Evolutionary conservation across 2,113 vertebrate genomes (phyloP).

Genomic region (Steatornis caripensis): DNA sequence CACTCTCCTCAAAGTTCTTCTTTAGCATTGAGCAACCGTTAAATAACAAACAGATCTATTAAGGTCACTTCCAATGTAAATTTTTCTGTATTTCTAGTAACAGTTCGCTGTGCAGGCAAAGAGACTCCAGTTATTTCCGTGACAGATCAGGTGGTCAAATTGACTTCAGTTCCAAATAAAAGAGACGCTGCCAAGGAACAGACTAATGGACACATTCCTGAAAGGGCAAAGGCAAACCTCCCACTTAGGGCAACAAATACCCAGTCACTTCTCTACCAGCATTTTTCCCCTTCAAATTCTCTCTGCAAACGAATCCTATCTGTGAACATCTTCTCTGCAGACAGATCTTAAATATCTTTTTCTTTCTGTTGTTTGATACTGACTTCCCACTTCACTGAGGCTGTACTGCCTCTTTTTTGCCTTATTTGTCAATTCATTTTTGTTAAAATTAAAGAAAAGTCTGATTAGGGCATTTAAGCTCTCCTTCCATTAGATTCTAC

Average conservation of each 20-base stretch:
- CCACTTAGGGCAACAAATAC: neutral
- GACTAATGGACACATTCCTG: neutral
- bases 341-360: neutral
- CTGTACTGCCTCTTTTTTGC: neutral
- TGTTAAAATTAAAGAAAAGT: neutral
- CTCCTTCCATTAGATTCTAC: neutral
- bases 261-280: accelerated
- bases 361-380: neutral
- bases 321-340: neutral
- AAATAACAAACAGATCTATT: neutral
- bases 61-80: neutral
- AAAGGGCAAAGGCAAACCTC: neutral
- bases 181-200: neutral
- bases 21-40: neutral
- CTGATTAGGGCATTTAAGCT: neutral
- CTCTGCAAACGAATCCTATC: neutral
- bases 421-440: neutral
- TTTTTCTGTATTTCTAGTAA: neutral
- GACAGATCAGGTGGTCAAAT: neutral
- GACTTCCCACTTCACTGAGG: neutral
- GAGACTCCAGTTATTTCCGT: neutral
- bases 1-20: neutral
- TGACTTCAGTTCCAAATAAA: neutral
- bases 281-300: neutral
- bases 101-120: neutral